Evolutionary conservation across 1,140 invertebrate species (phyloP), one percentile per base, ranked within the genome.

Genomic region (Anastrepha ludens): DNA sequence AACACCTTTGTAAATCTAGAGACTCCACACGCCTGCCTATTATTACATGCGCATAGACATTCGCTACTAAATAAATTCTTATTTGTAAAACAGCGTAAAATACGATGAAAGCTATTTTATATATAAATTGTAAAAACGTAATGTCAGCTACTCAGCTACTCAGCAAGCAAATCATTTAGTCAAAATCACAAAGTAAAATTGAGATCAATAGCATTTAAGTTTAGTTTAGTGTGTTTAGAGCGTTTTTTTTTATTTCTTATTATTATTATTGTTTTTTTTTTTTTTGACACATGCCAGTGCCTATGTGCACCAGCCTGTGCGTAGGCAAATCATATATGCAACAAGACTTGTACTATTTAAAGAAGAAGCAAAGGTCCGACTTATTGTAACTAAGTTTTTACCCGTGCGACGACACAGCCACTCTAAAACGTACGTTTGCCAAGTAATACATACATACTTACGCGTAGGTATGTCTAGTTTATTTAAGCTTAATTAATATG

Each of bases 81-180:
- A 81, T 81, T 81, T 50, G 47, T 81, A 81, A 81, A 81, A 81
- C 74, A 81, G 55, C 50, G 20, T 55, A 81, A 50, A 81, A 81
- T 55, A 55, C 50, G 50, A 55, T 8, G 11, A 55, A 6, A 55
- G 11, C 6, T 55, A 11, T 55, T 8, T 55, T 8, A 55, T 2
- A 8, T 55, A 55, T 8, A 2, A 11, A 8, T 55, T 55, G 50
- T 55, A 55, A 62, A 62, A 62, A 62, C 15, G 15, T 13, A 62
- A 62, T 62, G 13, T n/a, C 4, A 29, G 29, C 29, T 29, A 62
- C 13, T 47, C 70, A 50, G 29, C 70, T 8, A 81, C 74, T 81
- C 74, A 58, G 74, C 20, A 20, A 58, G 74, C 20, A 20, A 13
- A 81, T 55, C n/a, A 81, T 81, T 74, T 81, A 81, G 74, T 81